Base-by-base conservation (phyloP, 2,888 invertebrate genomes). In the Nasonovia ribisnigri region DNA sequence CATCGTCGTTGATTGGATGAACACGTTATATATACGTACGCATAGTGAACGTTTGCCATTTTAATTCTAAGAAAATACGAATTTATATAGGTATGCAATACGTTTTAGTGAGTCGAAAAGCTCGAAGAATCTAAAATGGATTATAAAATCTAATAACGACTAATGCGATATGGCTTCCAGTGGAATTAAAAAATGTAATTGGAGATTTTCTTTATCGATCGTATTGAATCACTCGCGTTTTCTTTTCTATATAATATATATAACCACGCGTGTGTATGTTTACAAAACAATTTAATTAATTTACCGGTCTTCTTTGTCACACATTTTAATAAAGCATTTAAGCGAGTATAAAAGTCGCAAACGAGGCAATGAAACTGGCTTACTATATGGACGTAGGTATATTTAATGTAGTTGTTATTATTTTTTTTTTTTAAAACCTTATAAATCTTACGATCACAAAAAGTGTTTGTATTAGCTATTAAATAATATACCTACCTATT, bases 151-250 rank as follows among this genome's bases (percentile, higher is more conserved):
- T 87, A 92, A 88, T 77, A 77, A 92, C 26, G 42, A 92, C 84
- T 92, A 88, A 77, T 51, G 67, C 16, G 29, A 67, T 92, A 92
- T 88, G 92, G 88, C 92, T 92, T 92, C 92, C 42, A 67, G 88
- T 51, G 67, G 92, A 87, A 88, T 92, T 88, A 92, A 88, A 67
- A 67, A 92, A 86, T 77, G 92, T 92, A 92, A 92, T 92, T 92
- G 92, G 88, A 92, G 92, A 92, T 92, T 88, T 92, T 92, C 77
- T 88, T 92, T 92, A 92, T 92, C 24, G 92, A 77, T 77, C 46
- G 29, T 88, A 43, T 51, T 36, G 43, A 88, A 88, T 88, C n/a
- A 54, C 29, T 36, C 13, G 24, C n/a, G 24, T 88, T 92, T 88
- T 84, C 46, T 88, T 92, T 91, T 77, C 42, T 51, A 42, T 67